Base-by-base conservation (phyloP, 2,888 invertebrate species). In the Eupithecia pulchellata region DNA sequence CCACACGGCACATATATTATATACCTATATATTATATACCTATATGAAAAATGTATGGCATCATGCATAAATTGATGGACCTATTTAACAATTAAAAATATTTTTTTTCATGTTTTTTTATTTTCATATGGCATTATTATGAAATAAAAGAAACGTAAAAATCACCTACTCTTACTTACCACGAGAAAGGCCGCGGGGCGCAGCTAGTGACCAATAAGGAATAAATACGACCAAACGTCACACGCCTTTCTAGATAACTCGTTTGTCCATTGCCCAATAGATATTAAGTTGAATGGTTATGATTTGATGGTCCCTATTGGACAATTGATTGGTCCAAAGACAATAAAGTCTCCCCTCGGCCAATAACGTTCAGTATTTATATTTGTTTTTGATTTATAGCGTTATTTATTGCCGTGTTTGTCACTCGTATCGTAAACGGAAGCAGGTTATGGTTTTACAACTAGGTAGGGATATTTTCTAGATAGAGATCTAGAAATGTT, bases 371-470 rank as follows among this genome's bases (percentile, higher is more conserved):
- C 30, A 9, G 57, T 29, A 29, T 36, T 25, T 62, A 36, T 60
- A 60, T 60, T 60, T 60, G 32, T 60, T n/a, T 57, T 57, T 68
- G 68, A 68, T 68, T 68, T 64, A 68, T 39, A 29, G 58, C 29
- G 57, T 13, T 29, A 57, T 68, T 68, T 36, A 63, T 34, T 36
- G 52, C 13, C 6, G 30, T 64, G 64, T 65, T 65, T 65, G 65
- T 65, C 42, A 39, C 42, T 58, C 27, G n/a, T 29, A 57, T 57
- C 57, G 65, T 20, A 36, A 29, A 36, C 36, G 20, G 39, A 66
- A n/a, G 32, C 32, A 17, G 29, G 57, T 66, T 66, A 66, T 42
- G 58, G 39, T 30, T 66, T 66, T 66, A 39, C 58, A 66, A 66
- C 58, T 65, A 17, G 57, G 57, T 29, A 57, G 14, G 14, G 17